These are phyloP conservation scores for Phymorhynchus buccinoides DNA, from an alignment of 1,140 invertebrate species.

Conservation along the genomic window DNA sequence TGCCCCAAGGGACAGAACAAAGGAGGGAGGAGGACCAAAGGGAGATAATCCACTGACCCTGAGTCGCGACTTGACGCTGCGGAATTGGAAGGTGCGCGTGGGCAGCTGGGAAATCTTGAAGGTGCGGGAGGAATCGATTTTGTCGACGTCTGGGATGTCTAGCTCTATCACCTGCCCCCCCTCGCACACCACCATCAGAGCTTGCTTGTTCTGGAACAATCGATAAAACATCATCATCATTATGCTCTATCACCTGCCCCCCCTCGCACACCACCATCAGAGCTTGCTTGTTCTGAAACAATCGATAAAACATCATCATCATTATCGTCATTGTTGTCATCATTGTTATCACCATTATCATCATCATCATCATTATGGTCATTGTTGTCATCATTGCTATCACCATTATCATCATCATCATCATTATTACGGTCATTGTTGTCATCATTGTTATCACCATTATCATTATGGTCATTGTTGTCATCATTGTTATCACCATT, in stretches of 20 bases:
- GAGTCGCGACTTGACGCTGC: constrained; percentile 70
- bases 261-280: constrained; percentile 61
- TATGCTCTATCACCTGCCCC: not conserved
- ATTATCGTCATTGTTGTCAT: no score
- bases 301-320: no score
- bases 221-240: constrained; percentile 18
- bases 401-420: no score
- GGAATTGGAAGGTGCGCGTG: constrained; percentile 64
- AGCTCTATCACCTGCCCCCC: constrained; percentile 69
- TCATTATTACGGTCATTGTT: no score
- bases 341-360: no score
- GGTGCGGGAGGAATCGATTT: constrained; percentile 68
- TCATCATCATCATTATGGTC: not conserved
- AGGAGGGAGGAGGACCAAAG: no score
- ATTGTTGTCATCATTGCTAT: not conserved
- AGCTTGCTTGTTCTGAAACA: constrained; percentile 62
- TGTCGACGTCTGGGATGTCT: constrained; percentile 64
- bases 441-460: not conserved
- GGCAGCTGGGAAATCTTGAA: constrained; percentile 69
- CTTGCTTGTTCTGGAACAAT: constrained; percentile 64
- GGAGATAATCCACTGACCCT: constrained; percentile 59
- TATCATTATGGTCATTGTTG: not conserved
- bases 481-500: no score
- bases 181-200: constrained; percentile 68
- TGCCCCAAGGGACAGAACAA: not conserved